Evolutionary conservation across 2,113 vertebrate genomes (phyloP).

Genomic region (Thinocorus orbignyianus): DNA sequence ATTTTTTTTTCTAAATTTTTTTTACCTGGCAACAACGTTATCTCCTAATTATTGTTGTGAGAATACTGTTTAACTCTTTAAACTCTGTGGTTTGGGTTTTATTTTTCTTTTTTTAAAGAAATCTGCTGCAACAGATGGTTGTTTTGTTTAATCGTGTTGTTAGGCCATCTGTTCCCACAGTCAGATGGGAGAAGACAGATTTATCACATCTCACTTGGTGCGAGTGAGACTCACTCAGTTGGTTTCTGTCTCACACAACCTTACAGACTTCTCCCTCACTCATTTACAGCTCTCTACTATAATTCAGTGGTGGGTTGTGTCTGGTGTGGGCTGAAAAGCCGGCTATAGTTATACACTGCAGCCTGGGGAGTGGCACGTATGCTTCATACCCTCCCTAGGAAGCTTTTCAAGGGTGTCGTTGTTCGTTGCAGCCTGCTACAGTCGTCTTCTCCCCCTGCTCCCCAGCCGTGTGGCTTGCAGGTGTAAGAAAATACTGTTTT

Average conservation of each 20-base stretch:
- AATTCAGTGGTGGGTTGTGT: neutral
- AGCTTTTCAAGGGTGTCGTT: neutral
- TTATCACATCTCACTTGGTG: slow-evolving; percentile 36
- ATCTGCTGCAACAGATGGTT: slow-evolving; percentile 51
- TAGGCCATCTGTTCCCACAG: slow-evolving; percentile 53
- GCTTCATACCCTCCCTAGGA: neutral
- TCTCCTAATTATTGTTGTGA: neutral
- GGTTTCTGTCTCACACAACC: slow-evolving; percentile 53
- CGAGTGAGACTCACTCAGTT: slow-evolving; percentile 44
- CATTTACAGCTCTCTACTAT: neutral
- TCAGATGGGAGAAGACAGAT: slow-evolving; percentile 44
- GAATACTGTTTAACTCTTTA: slow-evolving; percentile 30
- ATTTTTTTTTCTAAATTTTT: neutral
- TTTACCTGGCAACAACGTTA: neutral
- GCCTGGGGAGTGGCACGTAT: neutral
- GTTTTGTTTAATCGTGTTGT: slow-evolving; percentile 26
- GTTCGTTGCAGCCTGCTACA: neutral
- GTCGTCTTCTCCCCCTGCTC: neutral
- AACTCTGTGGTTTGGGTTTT: neutral
- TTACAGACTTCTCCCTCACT: neutral
- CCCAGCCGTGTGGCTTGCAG: neutral
- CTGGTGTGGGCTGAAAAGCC: neutral
- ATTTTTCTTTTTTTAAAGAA: neutral
- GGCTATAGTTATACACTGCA: neutral
- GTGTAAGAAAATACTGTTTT: neutral